A percentile compares a stretch with the other conserved stretches of the same genome.
phyloP scores from a whole-genome alignment of 1,140 invertebrate genomes.

The Druon quercuslanigerum region DNA sequence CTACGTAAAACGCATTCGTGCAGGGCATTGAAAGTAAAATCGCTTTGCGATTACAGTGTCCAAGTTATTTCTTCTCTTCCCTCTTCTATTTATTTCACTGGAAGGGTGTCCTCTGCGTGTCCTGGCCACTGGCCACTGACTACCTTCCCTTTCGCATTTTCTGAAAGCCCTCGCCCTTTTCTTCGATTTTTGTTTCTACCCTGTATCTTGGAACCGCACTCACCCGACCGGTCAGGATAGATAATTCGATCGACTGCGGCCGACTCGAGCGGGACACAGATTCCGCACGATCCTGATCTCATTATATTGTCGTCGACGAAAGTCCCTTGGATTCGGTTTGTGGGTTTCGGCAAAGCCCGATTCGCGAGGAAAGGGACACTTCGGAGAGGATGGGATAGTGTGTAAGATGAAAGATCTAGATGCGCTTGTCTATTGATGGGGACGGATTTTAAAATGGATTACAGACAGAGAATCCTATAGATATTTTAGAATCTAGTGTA shows the following conservation, averaged over 20 bases:
- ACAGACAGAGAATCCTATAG: conserved; percentile 33
- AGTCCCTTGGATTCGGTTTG: conserved; percentile 41
- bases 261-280: conserved; percentile 48
- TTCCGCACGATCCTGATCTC: conserved; percentile 55
- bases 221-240: conserved; percentile 38
- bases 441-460: conserved; percentile 38
- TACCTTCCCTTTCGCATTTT: not conserved
- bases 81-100: not conserved
- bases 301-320: conserved; percentile 45
- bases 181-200: conserved; percentile 6
- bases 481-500: conserved; percentile 26
- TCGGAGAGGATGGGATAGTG: conserved; percentile 13
- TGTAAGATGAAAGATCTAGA: not conserved
- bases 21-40: too few relatives aligned
- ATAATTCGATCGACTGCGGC: conserved; percentile 50
- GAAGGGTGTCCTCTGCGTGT: not conserved
- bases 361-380: conserved; percentile 7
- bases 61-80: not conserved
- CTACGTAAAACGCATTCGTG: too few relatives aligned
- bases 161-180: not conserved
- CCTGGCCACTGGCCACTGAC: not conserved
- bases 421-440: conserved; percentile 6
- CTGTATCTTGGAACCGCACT: conserved; percentile 18
- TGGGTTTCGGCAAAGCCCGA: conserved; percentile 28
- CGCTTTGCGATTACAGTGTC: too few relatives aligned